Base-by-base conservation (phyloP, 2,888 invertebrate species). In the Brachyptera putata region DNA sequence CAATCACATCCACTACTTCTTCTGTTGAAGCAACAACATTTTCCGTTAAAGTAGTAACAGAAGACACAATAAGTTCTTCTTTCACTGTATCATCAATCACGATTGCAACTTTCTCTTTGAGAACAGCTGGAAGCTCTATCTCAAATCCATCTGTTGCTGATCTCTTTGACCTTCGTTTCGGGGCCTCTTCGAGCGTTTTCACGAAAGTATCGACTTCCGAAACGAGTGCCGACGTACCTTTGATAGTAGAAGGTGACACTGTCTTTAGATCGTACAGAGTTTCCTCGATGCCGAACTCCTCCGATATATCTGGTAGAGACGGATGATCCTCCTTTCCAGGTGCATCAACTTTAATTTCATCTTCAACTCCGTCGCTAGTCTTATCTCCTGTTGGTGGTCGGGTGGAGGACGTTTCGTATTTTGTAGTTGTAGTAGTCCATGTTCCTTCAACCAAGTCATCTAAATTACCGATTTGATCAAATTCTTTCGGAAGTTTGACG, bases 1-100 rank as follows among this genome's bases (percentile, higher is more conserved):
- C 37, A 56, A 18, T 22, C 1, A 57, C 50, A 16, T 18, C 43
- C 18, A 34, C 14, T n/a, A 39, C 16, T 60, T 58, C 34, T 21
- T n/a, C n/a, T n/a, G n/a, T n/a, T n/a, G n/a, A n/a, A n/a, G n/a
- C n/a, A n/a, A n/a, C n/a, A n/a, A n/a, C n/a, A n/a, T n/a, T n/a
- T n/a, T n/a, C n/a, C n/a, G 41, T 48, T 30, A 63, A 41, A 21
- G 59, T 60, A 49, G 58, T 56, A 26, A 53, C 11, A 48, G 46
- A 55, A 22, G 36, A 39, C 49, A 36, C n/a, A 22, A 4, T 13
- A 24, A 53, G 2, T 49, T 55, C 24, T 50, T 36, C 36, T 58
- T 60, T 36, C 34, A 7, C 11, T 62, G 39, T 43, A 30, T 34
- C 57, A 49, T 37, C 34, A 43, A 18, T 43, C 46, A 43, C 24